Percentiles rank a stretch among this genome's conserved stretches.
Evolutionary conservation across 2,888 invertebrate species (phyloP).

Genomic region (Drosophila austrosaltans): DNA sequence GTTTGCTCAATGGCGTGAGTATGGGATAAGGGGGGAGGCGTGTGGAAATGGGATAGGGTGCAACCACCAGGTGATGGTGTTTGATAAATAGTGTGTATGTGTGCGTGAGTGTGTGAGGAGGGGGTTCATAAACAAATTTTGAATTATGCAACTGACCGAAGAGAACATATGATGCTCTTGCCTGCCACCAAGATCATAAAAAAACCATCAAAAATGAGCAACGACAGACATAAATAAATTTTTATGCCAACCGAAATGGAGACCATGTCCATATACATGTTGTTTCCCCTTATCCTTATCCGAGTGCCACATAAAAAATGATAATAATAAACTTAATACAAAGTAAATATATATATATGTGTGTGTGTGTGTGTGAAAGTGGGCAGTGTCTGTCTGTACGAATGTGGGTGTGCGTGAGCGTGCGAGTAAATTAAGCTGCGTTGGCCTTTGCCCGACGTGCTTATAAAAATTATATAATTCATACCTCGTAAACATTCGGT

Average conservation of each 20-base stretch:
- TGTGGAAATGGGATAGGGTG: neutral
- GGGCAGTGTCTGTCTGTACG: neutral
- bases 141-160: slow-evolving; percentile 67
- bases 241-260: slow-evolving; percentile 53
- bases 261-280: slow-evolving; percentile 30
- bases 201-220: slow-evolving; percentile 73
- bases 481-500: slow-evolving; percentile 76
- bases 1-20: slow-evolving; percentile 81
- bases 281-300: slow-evolving; percentile 25
- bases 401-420: slow-evolving; percentile 54
- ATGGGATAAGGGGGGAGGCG: neutral
- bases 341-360: slow-evolving; percentile 57
- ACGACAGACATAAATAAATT: slow-evolving; percentile 69
- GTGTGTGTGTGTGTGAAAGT: slow-evolving; percentile 19
- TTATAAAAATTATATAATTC: slow-evolving; percentile 78
- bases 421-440: slow-evolving; percentile 73
- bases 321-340: slow-evolving; percentile 78
- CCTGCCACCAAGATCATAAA: slow-evolving; percentile 60
- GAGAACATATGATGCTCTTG: slow-evolving; percentile 50
- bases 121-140: slow-evolving; percentile 34
- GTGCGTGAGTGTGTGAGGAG: slow-evolving; percentile 1
- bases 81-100: slow-evolving; percentile 3
- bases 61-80: neutral
- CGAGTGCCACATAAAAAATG: slow-evolving; percentile 69
- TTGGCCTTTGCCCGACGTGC: slow-evolving; percentile 66